Evolutionary conservation across 2,888 invertebrate species (phyloP).

Genomic region (Eremobia ochroleuca): DNA sequence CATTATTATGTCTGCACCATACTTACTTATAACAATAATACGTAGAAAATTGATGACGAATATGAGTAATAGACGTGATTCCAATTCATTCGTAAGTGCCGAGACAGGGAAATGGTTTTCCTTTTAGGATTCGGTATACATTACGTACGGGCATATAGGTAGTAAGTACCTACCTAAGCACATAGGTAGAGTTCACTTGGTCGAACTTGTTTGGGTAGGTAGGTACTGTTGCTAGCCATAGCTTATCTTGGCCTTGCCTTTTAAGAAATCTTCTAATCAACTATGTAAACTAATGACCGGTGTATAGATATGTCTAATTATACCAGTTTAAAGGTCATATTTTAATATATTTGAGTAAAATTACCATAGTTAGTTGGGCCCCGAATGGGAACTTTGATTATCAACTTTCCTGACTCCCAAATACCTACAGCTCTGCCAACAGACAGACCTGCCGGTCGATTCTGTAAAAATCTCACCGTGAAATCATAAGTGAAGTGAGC

Average conservation of each 20-base stretch:
- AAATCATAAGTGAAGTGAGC: no score
- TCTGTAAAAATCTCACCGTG: no score
- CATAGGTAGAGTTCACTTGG: neutral
- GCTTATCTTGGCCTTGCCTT: neutral
- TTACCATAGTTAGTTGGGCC: neutral
- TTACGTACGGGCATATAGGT: neutral
- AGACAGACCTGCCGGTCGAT: no score
- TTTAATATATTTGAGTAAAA: neutral
- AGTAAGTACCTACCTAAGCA: no score
- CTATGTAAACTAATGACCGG: neutral
- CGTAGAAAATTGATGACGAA: conserved; percentile 55
- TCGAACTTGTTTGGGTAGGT: neutral
- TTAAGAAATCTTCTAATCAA: neutral
- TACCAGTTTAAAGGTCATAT: neutral
- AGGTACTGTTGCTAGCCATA: neutral
- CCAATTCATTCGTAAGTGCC: neutral
- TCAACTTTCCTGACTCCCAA: neutral
- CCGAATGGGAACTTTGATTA: no score
- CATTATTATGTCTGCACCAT: conserved; percentile 17
- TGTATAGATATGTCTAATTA: neutral
- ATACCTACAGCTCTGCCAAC: neutral
- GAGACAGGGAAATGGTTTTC: neutral
- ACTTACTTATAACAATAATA: conserved; percentile 51
- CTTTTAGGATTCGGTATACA: neutral
- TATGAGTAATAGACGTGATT: conserved; percentile 45